phyloP scores from a whole-genome alignment of 2,888 invertebrate species.

The Electrophaes corylata region DNA sequence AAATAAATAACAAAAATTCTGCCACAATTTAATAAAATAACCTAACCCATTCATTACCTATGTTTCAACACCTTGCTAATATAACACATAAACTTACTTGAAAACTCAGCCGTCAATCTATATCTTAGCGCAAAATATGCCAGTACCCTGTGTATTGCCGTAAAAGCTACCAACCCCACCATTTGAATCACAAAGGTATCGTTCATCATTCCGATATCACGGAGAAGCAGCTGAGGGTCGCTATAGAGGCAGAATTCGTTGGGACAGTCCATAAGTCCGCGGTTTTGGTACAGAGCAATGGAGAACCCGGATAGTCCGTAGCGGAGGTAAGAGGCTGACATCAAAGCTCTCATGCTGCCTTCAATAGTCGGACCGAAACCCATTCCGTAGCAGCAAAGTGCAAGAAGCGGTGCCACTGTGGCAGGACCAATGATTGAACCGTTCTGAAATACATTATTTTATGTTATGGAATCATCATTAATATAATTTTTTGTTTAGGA shows the following conservation, averaged over 20 bases:
- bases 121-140: slow-evolving; percentile 85
- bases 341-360: slow-evolving; percentile 79
- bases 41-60: slow-evolving; percentile 54
- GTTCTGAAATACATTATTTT: slow-evolving; percentile 71
- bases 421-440: slow-evolving; percentile 86
- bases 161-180: slow-evolving; percentile 81
- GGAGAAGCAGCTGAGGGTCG: slow-evolving; percentile 84
- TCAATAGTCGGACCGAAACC: slow-evolving; percentile 84
- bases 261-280: slow-evolving; percentile 85
- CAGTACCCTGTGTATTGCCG: slow-evolving; percentile 78
- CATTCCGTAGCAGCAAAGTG: slow-evolving; percentile 86
- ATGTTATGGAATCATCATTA: no score
- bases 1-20: not conserved
- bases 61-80: slow-evolving; percentile 82
- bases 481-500: no score
- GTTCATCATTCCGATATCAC: slow-evolving; percentile 86
- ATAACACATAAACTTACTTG: slow-evolving; percentile 81
- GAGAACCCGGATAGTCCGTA: slow-evolving; percentile 87
- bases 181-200: slow-evolving; percentile 83
- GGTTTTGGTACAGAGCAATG: slow-evolving; percentile 84
- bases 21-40: not conserved
- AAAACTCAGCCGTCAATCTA: slow-evolving; percentile 81
- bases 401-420: slow-evolving; percentile 81
- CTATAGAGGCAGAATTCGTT: slow-evolving; percentile 83
- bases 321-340: slow-evolving; percentile 86